Evolutionary conservation across 2,797 vertebrate genomes (phyloP), one percentile per base, ranked within the genome.

Genomic region (Malurus leucopterus): DNA sequence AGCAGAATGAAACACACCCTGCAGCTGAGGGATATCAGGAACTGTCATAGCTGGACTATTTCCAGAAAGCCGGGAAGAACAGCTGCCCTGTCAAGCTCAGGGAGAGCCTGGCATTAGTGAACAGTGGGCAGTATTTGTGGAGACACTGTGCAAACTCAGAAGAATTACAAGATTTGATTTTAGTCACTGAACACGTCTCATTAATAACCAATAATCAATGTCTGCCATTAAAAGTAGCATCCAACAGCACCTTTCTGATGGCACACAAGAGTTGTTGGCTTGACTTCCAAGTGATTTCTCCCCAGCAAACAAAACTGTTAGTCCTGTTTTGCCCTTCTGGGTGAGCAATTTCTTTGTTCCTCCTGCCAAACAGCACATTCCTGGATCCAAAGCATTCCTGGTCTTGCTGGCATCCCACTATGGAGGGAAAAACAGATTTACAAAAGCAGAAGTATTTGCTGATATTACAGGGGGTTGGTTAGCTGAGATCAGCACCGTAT

Each of bases 391-490:
- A 89, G 75, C 54, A 85, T 87, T 94, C 71, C 83, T 74, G 74
- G 59, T 86, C 32, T 59, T 0, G 2, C 74, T 80, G 89, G 88
- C 73, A 87, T 58, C 61, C 64, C 18, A 2, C 51, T 70, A 75
- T 11, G 40, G 68, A 91, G 68, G 27, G 76, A 41, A 93, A 78
- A 75, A 69, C 34, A 86, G 34, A 64, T 68, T 69, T 93, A 79
- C 75, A 91, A 82, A 88, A 87, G 84, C 89, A 84, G 57, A 92
- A 89, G 63, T 86, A 92, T 92, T 90, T 93, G 92, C 93, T 95
- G 93, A 92, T 92, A 43, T 65, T 74, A 88, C 70, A 74, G 79
- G 76, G 92, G 73, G 57, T 46, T 5, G 4, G 23, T 86, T 40
- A 79, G 88, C 79, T 59, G 85, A 83, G 70, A 88, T 78, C 67